Evolutionary conservation across 2,888 invertebrate genomes (phyloP), one percentile per base, ranked within the genome.

Genomic region (Tricholauxania praeusta): DNA sequence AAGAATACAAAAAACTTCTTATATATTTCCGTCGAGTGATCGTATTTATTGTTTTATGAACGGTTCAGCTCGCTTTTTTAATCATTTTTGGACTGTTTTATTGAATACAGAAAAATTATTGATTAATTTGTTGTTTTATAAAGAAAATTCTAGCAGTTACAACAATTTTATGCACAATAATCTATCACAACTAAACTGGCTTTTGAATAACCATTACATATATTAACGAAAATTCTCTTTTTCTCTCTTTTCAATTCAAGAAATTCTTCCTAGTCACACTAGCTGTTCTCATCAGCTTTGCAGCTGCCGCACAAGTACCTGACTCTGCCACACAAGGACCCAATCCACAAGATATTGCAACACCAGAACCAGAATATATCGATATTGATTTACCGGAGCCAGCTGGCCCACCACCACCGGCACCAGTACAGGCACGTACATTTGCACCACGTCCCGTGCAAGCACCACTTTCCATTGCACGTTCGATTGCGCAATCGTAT

Each of bases 281-380:
- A n/a, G 57, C 83, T 64, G 83, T 83, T 65, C 75, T 86, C 52
- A 75, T 86, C 76, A 82, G 84, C 75, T 78, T 77, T 73, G 85
- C 79, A 19, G 77, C 79, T 52, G 84, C 82, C 52, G 83, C 81
- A 22, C 82, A 80, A 71, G 75, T 84, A 22, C 86, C 81, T 28
- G 86, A 86, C 72, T 86, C 86, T 4, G 87, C 87, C 12, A 86
- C 86, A 28, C 86, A 86, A 75, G 86, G 86, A 69, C 86, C 86
- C 64, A 87, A 87, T 77, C 86, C 86, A 1, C 87, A 86, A 81
- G 86, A 86, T 74, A 86, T 86, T 79, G 86, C 86, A 28, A 86
- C 86, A 72, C 86, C 86, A 1, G 86, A 87, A 74, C 86, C 86
- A 59, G 86, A 86, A 77, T 86, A 86, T 73, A 86, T 86, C 73